Evolutionary conservation across 2,113 vertebrate genomes (phyloP).

Genomic region (Hiodon tergisus): DNA sequence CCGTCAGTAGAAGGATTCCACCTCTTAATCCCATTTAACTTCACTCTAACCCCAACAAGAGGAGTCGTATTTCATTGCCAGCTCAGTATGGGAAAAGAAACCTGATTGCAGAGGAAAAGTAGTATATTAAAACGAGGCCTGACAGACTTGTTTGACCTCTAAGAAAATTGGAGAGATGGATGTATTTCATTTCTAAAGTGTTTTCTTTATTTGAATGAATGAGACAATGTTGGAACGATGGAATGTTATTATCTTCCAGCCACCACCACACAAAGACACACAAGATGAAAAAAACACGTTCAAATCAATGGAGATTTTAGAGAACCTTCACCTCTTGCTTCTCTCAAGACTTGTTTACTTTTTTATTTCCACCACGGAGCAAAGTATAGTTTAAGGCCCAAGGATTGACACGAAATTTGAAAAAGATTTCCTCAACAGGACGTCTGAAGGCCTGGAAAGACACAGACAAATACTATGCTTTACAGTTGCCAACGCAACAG

Average conservation of each 20-base stretch:
- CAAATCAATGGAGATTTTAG: slow-evolving; percentile 17
- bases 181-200: slow-evolving; percentile 27
- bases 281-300: slow-evolving; percentile 8
- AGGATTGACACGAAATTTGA: too few species aligned
- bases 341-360: slow-evolving; percentile 11
- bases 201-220: slow-evolving; percentile 22
- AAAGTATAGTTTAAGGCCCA: neutral
- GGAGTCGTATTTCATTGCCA: slow-evolving; percentile 11
- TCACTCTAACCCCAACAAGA: neutral
- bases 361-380: neutral
- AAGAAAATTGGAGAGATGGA: slow-evolving; percentile 22
- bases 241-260: slow-evolving; percentile 21
- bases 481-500: too few species aligned
- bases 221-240: slow-evolving; percentile 9
- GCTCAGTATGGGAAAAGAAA: slow-evolving; percentile 21
- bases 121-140: slow-evolving; percentile 8
- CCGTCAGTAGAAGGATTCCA: neutral
- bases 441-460: neutral
- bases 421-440: too few species aligned
- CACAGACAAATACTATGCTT: too few species aligned
- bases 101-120: slow-evolving; percentile 10
- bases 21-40: neutral
- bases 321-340: slow-evolving; percentile 4
- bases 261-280: slow-evolving; percentile 3
- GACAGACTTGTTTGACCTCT: slow-evolving; percentile 19